Percentiles rank a stretch among this genome's conserved stretches.
phyloP scores from a whole-genome alignment of 2,797 vertebrate genomes.

The Notolabrus celidotus region DNA sequence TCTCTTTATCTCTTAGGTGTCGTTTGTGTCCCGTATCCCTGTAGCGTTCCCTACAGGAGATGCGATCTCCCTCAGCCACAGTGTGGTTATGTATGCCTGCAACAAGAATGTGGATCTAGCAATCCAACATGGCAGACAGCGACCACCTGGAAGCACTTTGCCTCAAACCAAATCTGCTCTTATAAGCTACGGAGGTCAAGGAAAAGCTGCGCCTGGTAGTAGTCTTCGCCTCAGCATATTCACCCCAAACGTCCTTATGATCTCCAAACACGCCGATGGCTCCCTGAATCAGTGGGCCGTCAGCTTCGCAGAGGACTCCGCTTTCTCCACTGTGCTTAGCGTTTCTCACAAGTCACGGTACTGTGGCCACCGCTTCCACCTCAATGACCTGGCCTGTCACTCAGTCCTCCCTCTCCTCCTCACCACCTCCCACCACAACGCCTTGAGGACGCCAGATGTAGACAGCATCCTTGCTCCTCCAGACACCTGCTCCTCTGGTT shows the following conservation, averaged over 20 bases:
- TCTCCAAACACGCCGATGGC: constrained; percentile 97
- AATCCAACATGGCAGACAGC: constrained; percentile 95
- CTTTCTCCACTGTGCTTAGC: constrained; percentile 97
- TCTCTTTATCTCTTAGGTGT: constrained; percentile 87
- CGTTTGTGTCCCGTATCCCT: constrained; percentile 98
- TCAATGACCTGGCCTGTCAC: constrained; percentile 98
- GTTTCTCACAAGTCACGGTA: constrained; percentile 98
- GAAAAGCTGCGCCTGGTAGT: constrained; percentile 85
- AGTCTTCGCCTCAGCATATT: constrained; percentile 96
- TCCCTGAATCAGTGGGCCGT: constrained; percentile 98
- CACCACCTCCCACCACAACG: constrained; percentile 98
- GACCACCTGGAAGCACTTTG: constrained; percentile 86
- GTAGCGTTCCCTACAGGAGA: constrained; percentile 97
- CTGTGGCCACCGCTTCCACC: constrained; percentile 98
- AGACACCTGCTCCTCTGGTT: constrained; percentile 34
- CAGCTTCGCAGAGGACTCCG: constrained; percentile 97
- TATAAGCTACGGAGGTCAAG: constrained; percentile 90
- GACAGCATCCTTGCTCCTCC: constrained; percentile 74
- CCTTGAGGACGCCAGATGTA: constrained; percentile 87
- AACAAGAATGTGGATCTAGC: constrained; percentile 97
- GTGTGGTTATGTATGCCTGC: constrained; percentile 98
- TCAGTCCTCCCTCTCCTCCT: constrained; percentile 95
- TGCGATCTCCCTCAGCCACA: constrained; percentile 96
- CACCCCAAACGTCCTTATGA: constrained; percentile 98
- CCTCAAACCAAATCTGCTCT: constrained; percentile 91